Evolutionary conservation across 64 coral and sea anemone genomes (phyloP), one percentile per base, ranked within the genome.

Genomic region (Montipora foliosa): DNA sequence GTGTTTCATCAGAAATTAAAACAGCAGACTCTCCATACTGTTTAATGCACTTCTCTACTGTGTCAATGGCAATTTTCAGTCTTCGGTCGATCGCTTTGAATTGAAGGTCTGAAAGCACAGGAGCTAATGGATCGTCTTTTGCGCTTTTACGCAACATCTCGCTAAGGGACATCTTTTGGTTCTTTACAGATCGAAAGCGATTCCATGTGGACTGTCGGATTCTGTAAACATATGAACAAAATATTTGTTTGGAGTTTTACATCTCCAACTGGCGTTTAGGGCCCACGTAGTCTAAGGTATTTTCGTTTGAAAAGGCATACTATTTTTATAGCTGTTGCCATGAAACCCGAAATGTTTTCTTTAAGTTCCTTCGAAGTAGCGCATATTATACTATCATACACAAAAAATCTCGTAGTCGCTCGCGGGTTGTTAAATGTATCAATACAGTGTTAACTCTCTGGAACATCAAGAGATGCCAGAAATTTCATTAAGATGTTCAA

Each of bases 161-260:
- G 50, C 98, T 92, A 2, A 99, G 67, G 16, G 87, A 68, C 29
- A 84, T 78, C 57, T 95, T 90, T 17, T 96, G 67, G 9, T 83
- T 90, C 57, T 22, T 61, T 15, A 99, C 47, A 20, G 77, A 66
- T 21, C 44, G 81, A 72, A 99, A 67, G 20, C 89, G 95, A 77
- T 92, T 72, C 94, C 92, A 99, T 1, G 98, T 99, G 7, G 98
- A 96, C 79, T 59, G 89, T 4, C 95, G 95, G 20, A 99, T 74
- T 90, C 98, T 99, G 21, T 22, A 94, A 85, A 74, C 57, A 5
- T 99, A 19, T 29, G 91, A 85, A 75, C 55, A 5, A 19, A 17
- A 67, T 37, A 37, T 37, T 37, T 37, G 37, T 37, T 37, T 37
- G 37, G 37, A 37, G 37, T 37, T 37, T 37, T 37, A 37, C 37